Evolutionary conservation across 2,888 invertebrate species (phyloP), one percentile per base, ranked within the genome.

Genomic region (Synanthedon andrenaeformis): DNA sequence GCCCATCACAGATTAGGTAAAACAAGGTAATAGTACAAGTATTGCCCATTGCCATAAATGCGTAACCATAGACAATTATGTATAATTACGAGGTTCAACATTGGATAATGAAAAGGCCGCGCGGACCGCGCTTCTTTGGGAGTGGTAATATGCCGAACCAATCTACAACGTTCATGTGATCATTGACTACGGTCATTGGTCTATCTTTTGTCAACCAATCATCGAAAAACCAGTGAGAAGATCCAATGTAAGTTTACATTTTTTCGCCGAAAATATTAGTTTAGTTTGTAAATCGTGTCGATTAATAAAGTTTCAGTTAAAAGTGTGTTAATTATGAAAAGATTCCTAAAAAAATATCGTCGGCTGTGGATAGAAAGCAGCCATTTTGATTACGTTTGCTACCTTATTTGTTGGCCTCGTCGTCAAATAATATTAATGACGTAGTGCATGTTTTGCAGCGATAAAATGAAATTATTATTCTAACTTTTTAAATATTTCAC

Each of bases 161-260:
- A 89, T 90, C 89, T 91, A 91, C 91, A 91, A 91, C 92, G 91
- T 92, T 91, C 91, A 89, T 90, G 89, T 88, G 89, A 90, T 90
- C 89, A 89, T 89, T 89, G 89, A 92, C 92, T 91, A 90, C 92
- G 92, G 89, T 92, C 93, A 93, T 93, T 93, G 92, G 92, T 92
- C 92, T 92, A 92, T 90, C 91, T 89, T 91, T 92, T 90, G 91
- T 91, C 92, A 92, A 92, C 94, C 95, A 94, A 95, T 94, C 94
- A 93, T 93, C 90, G 93, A 90, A 91, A 93, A 91, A 93, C 91
- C 92, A 91, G 91, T 81, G 78, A 86, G 80, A 74, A 79, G 65
- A 66, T 71, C 76, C 80, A 81, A 82, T 84, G 87, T 87, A 87
- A 87, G 86, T 87, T 79, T 75, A 73, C 79, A 78, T 77, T 76